Conservation (phyloP, 1,140 invertebrate species). For the Plodia interpunctella region DNA sequence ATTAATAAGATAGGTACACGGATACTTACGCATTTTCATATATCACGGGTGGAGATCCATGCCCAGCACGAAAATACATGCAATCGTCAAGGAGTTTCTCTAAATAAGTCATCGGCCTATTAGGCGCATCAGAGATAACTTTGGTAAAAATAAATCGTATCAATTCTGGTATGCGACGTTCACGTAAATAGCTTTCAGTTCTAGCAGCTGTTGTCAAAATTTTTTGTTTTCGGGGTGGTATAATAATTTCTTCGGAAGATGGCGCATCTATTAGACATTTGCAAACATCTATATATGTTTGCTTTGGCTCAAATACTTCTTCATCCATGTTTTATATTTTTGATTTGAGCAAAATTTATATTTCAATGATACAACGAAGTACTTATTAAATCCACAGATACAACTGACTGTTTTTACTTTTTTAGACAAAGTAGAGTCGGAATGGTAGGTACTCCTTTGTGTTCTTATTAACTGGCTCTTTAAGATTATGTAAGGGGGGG, state of each 20-base stretch:
- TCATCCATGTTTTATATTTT: slow-evolving; percentile 30
- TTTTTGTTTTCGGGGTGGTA: slow-evolving; percentile 42
- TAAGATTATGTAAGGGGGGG: no score
- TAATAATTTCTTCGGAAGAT: slow-evolving; percentile 29
- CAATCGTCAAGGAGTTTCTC: slow-evolving; percentile 57
- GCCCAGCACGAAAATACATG: slow-evolving; percentile 58
- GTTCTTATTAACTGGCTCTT: no score
- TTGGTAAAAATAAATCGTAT: slow-evolving; percentile 55
- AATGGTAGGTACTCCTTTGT: no score
- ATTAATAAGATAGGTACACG: no score
- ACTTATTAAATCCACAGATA: no score
- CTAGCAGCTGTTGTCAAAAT: slow-evolving; percentile 47
- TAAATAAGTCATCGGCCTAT: slow-evolving; percentile 45
- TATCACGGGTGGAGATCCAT: slow-evolving; percentile 47
- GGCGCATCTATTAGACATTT: slow-evolving; percentile 37
- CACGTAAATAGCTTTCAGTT: slow-evolving; percentile 57
- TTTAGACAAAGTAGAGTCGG: no score
- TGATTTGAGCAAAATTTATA: no score
- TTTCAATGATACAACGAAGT: no score
- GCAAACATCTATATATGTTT: slow-evolving; percentile 32
- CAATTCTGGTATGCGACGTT: slow-evolving; percentile 56
- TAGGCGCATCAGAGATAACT: slow-evolving; percentile 39
- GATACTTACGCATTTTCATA: slow-evolving; percentile 50
- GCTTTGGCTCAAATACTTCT: slow-evolving; percentile 25
- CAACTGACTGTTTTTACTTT: no score